Percentiles rank a stretch among this genome's conserved stretches.
These are phyloP conservation scores for Ptilonorhynchus violaceus DNA, from an alignment of 2,113 vertebrate species.

Conservation along the genomic window DNA sequence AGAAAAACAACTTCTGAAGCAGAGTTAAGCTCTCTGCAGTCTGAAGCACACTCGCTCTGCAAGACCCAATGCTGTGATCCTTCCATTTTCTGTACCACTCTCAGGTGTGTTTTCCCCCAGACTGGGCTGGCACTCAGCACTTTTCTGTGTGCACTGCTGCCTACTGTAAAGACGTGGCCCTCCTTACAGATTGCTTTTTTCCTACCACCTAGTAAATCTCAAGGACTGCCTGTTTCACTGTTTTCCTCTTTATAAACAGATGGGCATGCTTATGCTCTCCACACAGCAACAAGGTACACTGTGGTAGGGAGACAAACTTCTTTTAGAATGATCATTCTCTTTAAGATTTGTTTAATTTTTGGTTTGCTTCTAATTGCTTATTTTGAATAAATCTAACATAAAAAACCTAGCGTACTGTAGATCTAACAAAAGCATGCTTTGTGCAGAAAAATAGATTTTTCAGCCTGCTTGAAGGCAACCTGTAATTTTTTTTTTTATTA, in stretches of 20 bases:
- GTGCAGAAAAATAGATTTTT: background rate
- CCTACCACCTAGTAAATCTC: background rate
- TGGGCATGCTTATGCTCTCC: background rate
- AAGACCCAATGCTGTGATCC: background rate
- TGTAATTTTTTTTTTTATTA: too few relatives aligned
- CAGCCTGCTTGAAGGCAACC: background rate
- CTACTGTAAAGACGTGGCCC: background rate
- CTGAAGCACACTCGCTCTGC: background rate
- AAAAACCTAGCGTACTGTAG: background rate
- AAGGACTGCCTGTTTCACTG: background rate
- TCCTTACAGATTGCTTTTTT: background rate
- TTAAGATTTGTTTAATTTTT: background rate
- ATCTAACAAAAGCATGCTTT: background rate
- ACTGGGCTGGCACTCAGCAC: background rate
- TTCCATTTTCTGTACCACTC: background rate
- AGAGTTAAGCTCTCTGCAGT: background rate
- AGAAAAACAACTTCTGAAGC: constrained; percentile 14
- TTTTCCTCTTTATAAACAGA: background rate
- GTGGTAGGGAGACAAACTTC: background rate
- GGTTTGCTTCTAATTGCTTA: background rate
- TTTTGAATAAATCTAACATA: background rate
- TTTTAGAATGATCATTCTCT: background rate
- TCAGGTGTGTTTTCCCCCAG: background rate
- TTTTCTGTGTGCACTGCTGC: background rate
- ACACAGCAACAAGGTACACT: background rate